Conservation (phyloP, 2,888 invertebrate species). For the Orthosia gracilis region DNA sequence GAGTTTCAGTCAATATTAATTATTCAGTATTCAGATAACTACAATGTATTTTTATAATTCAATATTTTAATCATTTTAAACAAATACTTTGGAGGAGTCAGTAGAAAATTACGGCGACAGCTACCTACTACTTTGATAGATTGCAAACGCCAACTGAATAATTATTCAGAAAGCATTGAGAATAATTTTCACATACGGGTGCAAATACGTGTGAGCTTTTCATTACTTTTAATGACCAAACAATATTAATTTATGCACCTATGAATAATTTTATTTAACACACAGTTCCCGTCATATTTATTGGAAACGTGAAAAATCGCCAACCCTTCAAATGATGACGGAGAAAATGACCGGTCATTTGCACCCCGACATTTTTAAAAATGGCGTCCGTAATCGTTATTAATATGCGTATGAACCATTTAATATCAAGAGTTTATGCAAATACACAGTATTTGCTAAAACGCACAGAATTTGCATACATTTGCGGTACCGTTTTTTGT, state of each 20-base stretch:
- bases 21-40: no score
- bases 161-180: conserved; percentile 19
- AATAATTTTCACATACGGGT: conserved; percentile 10
- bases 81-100: background rate
- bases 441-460: conserved; percentile 76
- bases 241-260: conserved; percentile 57
- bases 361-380: conserved; percentile 71
- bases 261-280: conserved; percentile 64
- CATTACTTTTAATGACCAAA: conserved; percentile 44
- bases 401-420: conserved; percentile 79
- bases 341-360: conserved; percentile 73
- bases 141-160: background rate
- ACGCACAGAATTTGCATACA: conserved; percentile 82
- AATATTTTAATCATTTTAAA: no score
- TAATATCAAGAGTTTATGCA: conserved; percentile 82
- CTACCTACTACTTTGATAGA: background rate
- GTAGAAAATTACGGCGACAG: background rate
- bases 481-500: conserved; percentile 82
- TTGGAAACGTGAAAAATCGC: conserved; percentile 70
- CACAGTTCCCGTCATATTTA: conserved; percentile 44
- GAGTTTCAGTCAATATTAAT: background rate
- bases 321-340: conserved; percentile 72
- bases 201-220: conserved; percentile 20
- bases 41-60: no score
- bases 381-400: conserved; percentile 76